Evolutionary conservation across 2,113 vertebrate genomes (phyloP), one percentile per base, ranked within the genome.

Genomic region (Picathartes gymnocephalus): DNA sequence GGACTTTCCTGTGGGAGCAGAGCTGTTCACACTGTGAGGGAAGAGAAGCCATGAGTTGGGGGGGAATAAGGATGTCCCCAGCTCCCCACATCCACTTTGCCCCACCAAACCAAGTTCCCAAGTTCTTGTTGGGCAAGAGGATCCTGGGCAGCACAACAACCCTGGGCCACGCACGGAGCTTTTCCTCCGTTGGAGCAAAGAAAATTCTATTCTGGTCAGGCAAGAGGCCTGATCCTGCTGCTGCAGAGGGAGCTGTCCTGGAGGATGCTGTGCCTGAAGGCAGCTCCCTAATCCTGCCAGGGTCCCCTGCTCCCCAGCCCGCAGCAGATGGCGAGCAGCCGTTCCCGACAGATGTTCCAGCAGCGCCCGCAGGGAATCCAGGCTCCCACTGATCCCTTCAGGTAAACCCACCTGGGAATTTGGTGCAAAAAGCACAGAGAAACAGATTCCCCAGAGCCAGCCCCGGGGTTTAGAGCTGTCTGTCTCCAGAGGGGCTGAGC

Each of bases 311-410:
- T 89, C 76, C 37, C 45, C 89, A 53, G 81, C 76, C 54, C 0
- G 0, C 42, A 47, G 81, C 95, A 95, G 93, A 94, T 89, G 92
- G 92, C 42, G 56, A 45, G 39, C 81, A 94, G 95, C 92, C 51
- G 13, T 5, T 96, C 77, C 73, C 4, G 0, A 81, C 93, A 95
- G 95, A 95, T 0, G 16, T 15, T 82, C 76, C 2, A 0, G 48
- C 76, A 21, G 61, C 0, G 0, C 68, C 89, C 30, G 0, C 24
- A 28, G 95, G 91, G 93, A 96, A 89, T 91, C 60, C 62, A 40
- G 40, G 35, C 80, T 85, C 74, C 81, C 45, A 27, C 54, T 57
- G 23, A 65, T 51, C 77, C 17, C 84, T 13, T 31, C 84, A 89
- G 81, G 60, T 78, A 86, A 91, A 25, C 24, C 37, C 84, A 51